Evolutionary conservation across 1,140 invertebrate species (phyloP), one percentile per base, ranked within the genome.

Genomic region (Amphibalanus amphitrite): DNA sequence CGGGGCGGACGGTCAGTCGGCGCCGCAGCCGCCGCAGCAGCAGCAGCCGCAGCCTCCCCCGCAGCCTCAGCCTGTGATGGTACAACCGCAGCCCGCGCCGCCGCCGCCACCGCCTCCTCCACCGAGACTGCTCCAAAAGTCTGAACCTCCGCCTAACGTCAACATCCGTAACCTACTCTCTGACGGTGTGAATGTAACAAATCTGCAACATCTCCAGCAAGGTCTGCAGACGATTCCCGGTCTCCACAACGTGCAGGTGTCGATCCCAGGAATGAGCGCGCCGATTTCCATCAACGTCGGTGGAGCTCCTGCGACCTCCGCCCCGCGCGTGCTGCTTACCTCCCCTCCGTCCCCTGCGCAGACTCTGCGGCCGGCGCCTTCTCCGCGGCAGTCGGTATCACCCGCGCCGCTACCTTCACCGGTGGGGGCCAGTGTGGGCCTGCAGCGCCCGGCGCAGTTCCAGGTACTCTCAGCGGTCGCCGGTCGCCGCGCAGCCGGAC

Each of bases 221-320:
- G 47, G 17, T 20, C 47, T 59, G 47, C 47, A 59, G 47, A 59
- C 47, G 20, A 59, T 59, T 20, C 47, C 47, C 13, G 88, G 88
- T 69, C 79, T 91, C 28, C 89, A 92, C 80, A 90, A 90, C 80
- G 88, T 91, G 70, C 83, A 89, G 81, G 87, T 91, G 47, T 90
- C 90, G 77, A 87, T 91, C 75, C 88, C 88, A 26, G 88, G 89
- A 65, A 84, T 90, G 65, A 83, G 88, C 23, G 88, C 89, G 75
- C 88, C 89, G 20, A 90, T 91, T 76, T 90, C 89, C n/a, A 67
- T 67, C 65, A 67, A 67, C 28, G 65, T 67, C 10, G 65, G 65
- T 6, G 23, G 23, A 3, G 26, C 65, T 1, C 65, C 65, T 8
- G n/a, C n/a, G 17, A 26, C 28, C 8, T 67, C 65, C 3, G 65